Conservation (phyloP, 1,140 invertebrate genomes). For the Drosophila trapezifrons region DNA sequence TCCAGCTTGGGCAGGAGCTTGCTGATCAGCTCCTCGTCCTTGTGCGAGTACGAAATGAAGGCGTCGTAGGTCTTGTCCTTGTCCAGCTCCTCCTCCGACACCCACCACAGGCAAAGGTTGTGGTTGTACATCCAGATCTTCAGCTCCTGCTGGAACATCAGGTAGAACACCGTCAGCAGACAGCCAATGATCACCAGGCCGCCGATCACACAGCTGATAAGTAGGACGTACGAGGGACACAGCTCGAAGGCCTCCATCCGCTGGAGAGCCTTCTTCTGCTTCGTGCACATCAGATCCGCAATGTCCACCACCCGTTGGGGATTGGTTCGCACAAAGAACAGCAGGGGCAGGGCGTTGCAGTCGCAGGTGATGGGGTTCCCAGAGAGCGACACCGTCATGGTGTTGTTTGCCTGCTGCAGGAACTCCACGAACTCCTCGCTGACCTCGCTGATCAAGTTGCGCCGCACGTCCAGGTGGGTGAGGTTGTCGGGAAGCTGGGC, state of each 20-base stretch:
- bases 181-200: slow-evolving; percentile 84
- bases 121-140: slow-evolving; percentile 90
- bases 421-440: slow-evolving; percentile 74
- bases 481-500: slow-evolving; percentile 72
- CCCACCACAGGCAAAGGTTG: slow-evolving; percentile 88
- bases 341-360: slow-evolving; percentile 85
- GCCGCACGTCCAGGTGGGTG: slow-evolving; percentile 84
- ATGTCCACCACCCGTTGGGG: slow-evolving; percentile 79
- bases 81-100: slow-evolving; percentile 90
- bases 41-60: slow-evolving; percentile 93
- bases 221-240: slow-evolving; percentile 83
- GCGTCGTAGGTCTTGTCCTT: slow-evolving; percentile 92
- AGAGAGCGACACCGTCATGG: slow-evolving; percentile 85
- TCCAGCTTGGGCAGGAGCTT: slow-evolving; percentile 89
- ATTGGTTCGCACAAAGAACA: slow-evolving; percentile 86
- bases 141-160: slow-evolving; percentile 87
- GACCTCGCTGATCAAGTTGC: slow-evolving; percentile 85
- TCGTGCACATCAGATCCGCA: slow-evolving; percentile 83
- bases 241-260: slow-evolving; percentile 85
- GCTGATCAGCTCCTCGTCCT: slow-evolving; percentile 89
- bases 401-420: slow-evolving; percentile 65
- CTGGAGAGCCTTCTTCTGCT: slow-evolving; percentile 60
- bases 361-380: slow-evolving; percentile 88
- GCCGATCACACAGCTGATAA: slow-evolving; percentile 84
- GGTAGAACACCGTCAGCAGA: slow-evolving; percentile 86